Conservation (phyloP, 1,140 invertebrate species). For the Bicyclus anynana region DNA sequence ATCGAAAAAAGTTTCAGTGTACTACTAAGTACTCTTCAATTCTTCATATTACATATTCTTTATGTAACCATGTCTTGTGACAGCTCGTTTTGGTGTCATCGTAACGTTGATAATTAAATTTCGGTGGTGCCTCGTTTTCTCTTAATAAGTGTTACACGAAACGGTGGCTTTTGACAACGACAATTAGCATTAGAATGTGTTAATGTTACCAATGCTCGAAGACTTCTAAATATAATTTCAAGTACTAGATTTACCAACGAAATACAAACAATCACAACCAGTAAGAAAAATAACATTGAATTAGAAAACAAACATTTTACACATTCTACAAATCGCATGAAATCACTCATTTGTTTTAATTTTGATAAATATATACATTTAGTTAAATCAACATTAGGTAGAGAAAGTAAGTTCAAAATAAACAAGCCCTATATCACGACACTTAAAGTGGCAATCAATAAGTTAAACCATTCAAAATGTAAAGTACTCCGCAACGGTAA, state of each 20-base stretch:
- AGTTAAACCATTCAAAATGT: constrained; percentile 52
- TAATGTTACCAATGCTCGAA: constrained; percentile 62
- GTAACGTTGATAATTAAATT: constrained; percentile 73
- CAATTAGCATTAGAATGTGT: constrained; percentile 68
- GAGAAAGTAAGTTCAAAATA: constrained; percentile 38
- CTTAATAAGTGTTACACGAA: constrained; percentile 70
- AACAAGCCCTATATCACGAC: constrained; percentile 53
- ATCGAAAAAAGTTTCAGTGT: too few species aligned
- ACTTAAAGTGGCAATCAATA: constrained; percentile 44
- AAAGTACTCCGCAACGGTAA: constrained; percentile 66
- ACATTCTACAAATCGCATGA: background rate
- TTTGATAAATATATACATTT: background rate
- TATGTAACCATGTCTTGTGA: constrained; percentile 5
- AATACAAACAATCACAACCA: too few species aligned
- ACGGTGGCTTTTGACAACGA: constrained; percentile 44
- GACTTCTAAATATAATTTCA: background rate
- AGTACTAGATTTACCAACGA: too few species aligned
- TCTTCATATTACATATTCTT: background rate
- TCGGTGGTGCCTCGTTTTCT: constrained; percentile 54
- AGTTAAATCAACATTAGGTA: background rate
- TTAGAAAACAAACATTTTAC: background rate
- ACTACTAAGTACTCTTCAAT: too few species aligned
- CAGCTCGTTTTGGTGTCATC: constrained; percentile 48
- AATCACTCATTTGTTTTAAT: background rate
- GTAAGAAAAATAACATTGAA: too few species aligned